phyloP scores from a whole-genome alignment of 2,888 invertebrate genomes.

The Drosophila pegasa region DNA sequence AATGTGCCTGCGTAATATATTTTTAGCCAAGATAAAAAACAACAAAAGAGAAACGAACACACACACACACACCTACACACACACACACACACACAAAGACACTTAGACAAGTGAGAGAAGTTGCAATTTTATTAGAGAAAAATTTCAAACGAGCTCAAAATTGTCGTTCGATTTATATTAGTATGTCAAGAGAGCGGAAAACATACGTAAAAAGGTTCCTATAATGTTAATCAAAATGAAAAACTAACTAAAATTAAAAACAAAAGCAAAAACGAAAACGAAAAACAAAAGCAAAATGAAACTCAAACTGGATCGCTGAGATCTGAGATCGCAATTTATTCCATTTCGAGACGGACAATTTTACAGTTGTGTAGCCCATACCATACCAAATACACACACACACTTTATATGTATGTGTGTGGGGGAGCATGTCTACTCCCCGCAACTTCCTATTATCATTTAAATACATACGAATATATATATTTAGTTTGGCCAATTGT shows the following conservation, averaged over 20 bases:
- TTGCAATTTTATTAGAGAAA: conserved; percentile 53
- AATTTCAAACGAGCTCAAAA: conserved; percentile 44
- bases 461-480: conserved; percentile 26
- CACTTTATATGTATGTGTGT: conserved; percentile 9
- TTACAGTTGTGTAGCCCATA: conserved; percentile 71
- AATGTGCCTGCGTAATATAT: conserved; percentile 84
- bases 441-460: conserved; percentile 45
- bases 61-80: conserved; percentile 28
- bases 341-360: conserved; percentile 72
- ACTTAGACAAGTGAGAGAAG: conserved; percentile 35
- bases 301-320: conserved; percentile 36
- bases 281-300: conserved; percentile 37
- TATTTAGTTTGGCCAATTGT: conserved; percentile 74
- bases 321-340: conserved; percentile 25
- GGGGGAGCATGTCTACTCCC: conserved; percentile 31
- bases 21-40: conserved; percentile 80
- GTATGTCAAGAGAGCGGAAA: conserved; percentile 29
- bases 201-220: conserved; percentile 85
- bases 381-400: conserved; percentile 38
- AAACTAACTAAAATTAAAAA: conserved; percentile 72
- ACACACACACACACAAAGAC: conserved; percentile 27
- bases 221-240: conserved; percentile 83
- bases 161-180: conserved; percentile 34
- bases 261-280: conserved; percentile 25
- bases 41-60: conserved; percentile 41